Evolutionary conservation across 2,888 invertebrate species (phyloP).

Genomic region (Sphecodes monilicornis): DNA sequence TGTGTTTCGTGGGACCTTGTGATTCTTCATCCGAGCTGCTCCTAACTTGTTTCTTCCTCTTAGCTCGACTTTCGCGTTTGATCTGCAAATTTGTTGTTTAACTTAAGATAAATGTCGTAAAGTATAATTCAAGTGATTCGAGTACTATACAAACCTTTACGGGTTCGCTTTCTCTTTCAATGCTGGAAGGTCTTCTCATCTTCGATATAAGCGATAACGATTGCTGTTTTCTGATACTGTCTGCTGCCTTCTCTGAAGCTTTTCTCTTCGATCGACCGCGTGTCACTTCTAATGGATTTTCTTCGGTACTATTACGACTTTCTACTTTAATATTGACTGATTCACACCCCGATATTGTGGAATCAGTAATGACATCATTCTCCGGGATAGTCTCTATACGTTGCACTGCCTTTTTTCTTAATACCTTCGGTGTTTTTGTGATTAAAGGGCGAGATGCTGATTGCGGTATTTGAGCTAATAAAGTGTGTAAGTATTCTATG

Average conservation of each 20-base stretch:
- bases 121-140: neutral
- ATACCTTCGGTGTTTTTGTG: conserved; percentile 78
- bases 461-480: conserved; percentile 72
- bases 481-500: conserved; percentile 59
- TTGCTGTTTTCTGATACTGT: conserved; percentile 76
- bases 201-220: conserved; percentile 62
- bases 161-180: conserved; percentile 12
- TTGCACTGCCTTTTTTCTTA: conserved; percentile 66
- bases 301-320: neutral
- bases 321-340: neutral
- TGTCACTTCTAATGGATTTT: conserved; percentile 20
- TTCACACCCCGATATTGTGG: neutral
- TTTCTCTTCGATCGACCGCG: conserved; percentile 66
- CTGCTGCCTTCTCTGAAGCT: conserved; percentile 76
- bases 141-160: conserved; percentile 57
- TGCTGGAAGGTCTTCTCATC: conserved; percentile 66
- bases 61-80: conserved; percentile 55
- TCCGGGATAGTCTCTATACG: conserved; percentile 80
- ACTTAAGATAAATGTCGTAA: neutral
- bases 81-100: conserved; percentile 32
- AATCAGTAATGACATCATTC: conserved; percentile 64
- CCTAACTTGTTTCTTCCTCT: conserved; percentile 66
- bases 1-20: conserved; percentile 67
- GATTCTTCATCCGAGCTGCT: conserved; percentile 79
- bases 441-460: conserved; percentile 72